Conservation (phyloP, 2,797 vertebrate species). For the Labeo calbasu region DNA sequence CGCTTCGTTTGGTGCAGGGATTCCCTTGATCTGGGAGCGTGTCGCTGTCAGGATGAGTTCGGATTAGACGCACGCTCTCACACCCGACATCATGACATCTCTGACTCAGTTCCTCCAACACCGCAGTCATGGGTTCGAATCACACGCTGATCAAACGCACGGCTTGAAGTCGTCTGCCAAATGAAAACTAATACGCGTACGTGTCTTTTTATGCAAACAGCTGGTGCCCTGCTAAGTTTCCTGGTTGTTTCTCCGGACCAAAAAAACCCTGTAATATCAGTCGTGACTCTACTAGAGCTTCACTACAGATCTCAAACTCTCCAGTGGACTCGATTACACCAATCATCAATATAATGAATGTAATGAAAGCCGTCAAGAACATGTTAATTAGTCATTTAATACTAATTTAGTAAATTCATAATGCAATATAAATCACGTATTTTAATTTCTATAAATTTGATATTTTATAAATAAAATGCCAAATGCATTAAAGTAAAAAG, state of each 20-base stretch:
- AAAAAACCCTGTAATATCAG: not conserved
- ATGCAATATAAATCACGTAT: no score
- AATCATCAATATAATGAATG: not conserved
- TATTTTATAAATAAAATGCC: no score
- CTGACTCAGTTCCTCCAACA: not conserved
- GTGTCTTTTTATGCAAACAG: not conserved
- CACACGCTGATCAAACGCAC: not conserved
- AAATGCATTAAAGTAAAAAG: no score
- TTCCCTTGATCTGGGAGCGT: slow-evolving; percentile 25
- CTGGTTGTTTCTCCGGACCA: not conserved
- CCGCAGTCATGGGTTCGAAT: not conserved
- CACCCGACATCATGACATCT: not conserved
- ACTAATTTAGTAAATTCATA: no score
- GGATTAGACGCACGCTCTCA: not conserved
- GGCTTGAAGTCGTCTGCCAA: not conserved
- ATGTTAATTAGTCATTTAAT: no score
- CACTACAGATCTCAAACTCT: no score
- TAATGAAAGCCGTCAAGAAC: not conserved
- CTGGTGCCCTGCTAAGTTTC: not conserved
- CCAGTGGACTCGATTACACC: not conserved
- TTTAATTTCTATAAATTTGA: no score
- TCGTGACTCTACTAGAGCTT: no score
- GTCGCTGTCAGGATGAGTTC: slow-evolving; percentile 5
- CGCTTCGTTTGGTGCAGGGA: slow-evolving; percentile 20
- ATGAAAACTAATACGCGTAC: not conserved